Percentiles rank a stretch among this genome's conserved stretches.
Evolutionary conservation across 2,113 vertebrate species (phyloP).

Genomic region (Tichodroma muraria): DNA sequence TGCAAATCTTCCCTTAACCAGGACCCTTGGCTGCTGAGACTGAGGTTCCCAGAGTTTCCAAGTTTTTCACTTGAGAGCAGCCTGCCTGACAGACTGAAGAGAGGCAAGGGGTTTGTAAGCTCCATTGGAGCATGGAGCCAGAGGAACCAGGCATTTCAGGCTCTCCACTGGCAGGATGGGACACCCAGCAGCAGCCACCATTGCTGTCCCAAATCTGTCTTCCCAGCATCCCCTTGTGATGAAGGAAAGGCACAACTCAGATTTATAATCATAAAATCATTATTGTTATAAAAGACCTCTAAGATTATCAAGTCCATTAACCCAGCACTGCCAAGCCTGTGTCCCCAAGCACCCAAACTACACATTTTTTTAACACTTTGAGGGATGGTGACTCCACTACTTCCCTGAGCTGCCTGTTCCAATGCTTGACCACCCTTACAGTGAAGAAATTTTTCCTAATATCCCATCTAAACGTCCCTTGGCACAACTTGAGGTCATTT

Average conservation of each 20-base stretch:
- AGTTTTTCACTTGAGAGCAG: not conserved
- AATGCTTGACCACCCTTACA: not conserved
- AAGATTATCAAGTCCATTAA: not conserved
- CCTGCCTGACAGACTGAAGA: not conserved
- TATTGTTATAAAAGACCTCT: not conserved
- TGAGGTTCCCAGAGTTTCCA: not conserved
- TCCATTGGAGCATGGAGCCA: not conserved
- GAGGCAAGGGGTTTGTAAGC: not conserved
- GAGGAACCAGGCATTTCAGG: not conserved
- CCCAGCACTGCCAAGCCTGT: not conserved
- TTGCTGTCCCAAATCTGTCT: not conserved
- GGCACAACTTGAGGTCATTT: not conserved
- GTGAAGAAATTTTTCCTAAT: not conserved
- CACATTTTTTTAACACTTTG: not conserved
- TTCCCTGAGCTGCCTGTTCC: not conserved
- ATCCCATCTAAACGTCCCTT: not conserved
- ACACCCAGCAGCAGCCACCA: not conserved
- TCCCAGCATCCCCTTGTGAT: not conserved
- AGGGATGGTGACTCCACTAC: not conserved
- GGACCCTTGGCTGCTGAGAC: not conserved
- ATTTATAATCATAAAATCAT: not conserved
- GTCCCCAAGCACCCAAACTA: not conserved
- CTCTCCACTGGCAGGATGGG: not conserved
- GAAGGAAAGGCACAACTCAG: not conserved
- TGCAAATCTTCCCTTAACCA: not conserved